Percentiles rank a stretch among this genome's conserved stretches.
Evolutionary conservation across 2,113 vertebrate genomes (phyloP).

Genomic region (Hyla sarda): DNA sequence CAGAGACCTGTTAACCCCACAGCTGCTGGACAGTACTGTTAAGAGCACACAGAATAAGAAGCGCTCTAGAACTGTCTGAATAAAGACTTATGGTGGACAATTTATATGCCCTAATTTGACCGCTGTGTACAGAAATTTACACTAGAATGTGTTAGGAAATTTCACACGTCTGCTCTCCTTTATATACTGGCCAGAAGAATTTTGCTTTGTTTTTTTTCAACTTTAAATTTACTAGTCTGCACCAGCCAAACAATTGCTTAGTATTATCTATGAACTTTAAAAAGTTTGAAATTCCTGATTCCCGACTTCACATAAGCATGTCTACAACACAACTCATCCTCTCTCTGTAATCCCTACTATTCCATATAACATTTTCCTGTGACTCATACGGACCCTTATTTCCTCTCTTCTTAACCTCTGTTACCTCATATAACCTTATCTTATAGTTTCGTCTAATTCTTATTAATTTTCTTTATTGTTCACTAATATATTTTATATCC

Average conservation of each 20-base stretch:
- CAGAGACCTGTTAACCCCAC: conserved; percentile 47
- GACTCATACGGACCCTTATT: background rate
- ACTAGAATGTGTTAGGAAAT: background rate
- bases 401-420: background rate
- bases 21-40: conserved; percentile 25
- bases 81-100: background rate
- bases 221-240: background rate
- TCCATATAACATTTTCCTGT: background rate
- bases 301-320: background rate
- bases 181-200: background rate
- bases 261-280: background rate
- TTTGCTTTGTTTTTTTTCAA: background rate
- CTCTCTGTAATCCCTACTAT: background rate
- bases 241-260: background rate
- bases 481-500: too few species aligned
- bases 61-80: too few species aligned
- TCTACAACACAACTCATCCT: background rate
- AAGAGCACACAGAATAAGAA: background rate
- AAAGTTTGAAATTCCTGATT: too few species aligned
- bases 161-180: too few species aligned
- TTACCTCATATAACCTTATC: background rate
- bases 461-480: background rate
- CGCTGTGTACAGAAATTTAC: background rate
- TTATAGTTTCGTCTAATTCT: background rate
- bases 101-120: conserved; percentile 9